Conservation (phyloP, 2,888 invertebrate genomes). For the Stenodema calcarata region DNA sequence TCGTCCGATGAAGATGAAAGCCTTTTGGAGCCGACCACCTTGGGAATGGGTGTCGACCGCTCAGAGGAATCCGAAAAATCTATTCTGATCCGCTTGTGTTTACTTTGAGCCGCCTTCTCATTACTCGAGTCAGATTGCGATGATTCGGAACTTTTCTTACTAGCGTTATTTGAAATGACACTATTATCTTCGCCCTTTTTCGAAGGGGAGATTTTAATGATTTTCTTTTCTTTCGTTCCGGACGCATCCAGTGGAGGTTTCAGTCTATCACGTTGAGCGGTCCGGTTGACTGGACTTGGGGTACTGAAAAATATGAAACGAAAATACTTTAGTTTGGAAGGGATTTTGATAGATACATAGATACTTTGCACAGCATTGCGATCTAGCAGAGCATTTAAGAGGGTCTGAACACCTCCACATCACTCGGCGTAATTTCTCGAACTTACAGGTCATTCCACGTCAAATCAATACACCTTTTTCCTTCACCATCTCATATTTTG, state of each 20-base stretch:
- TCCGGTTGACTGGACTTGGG: background rate
- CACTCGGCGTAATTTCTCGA: no score
- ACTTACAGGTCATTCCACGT: no score
- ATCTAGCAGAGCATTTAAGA: no score
- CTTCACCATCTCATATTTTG: no score
- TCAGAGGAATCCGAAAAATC: constrained; percentile 42
- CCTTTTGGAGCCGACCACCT: constrained; percentile 14
- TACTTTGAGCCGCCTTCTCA: background rate
- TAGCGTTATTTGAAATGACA: background rate
- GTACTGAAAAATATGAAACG: background rate
- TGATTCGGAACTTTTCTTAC: background rate
- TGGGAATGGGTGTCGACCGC: constrained; percentile 38
- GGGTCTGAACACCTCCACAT: no score
- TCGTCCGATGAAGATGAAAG: constrained; percentile 6
- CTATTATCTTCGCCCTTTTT: background rate
- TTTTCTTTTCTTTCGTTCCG: background rate
- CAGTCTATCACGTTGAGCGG: constrained; percentile 10
- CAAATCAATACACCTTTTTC: no score
- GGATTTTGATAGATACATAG: no score
- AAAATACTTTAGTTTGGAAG: no score
- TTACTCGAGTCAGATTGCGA: background rate
- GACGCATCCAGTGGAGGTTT: constrained; percentile 22
- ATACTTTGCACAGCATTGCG: no score
- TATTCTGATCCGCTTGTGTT: constrained; percentile 42
- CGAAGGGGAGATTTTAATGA: background rate